Evolutionary conservation across 1,140 invertebrate species (phyloP).

Genomic region (Carcinoscorpius rotundicauda): DNA sequence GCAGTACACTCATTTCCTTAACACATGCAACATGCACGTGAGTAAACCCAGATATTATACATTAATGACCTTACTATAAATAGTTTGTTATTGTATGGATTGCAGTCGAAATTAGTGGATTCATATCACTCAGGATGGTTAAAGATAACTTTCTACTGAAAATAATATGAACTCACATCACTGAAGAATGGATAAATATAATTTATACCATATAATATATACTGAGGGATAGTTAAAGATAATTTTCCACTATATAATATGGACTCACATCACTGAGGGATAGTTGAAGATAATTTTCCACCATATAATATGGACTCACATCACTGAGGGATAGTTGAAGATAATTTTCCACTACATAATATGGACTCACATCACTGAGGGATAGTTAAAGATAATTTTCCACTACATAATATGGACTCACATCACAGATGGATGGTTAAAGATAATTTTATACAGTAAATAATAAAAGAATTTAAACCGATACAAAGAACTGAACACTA

Average conservation of each 20-base stretch:
- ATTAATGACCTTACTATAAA: no score
- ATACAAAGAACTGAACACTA: neutral
- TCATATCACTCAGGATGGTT: slow-evolving; percentile 4
- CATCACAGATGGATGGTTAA: neutral
- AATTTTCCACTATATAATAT: no score
- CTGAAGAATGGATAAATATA: slow-evolving; percentile 5
- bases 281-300: slow-evolving; percentile 33
- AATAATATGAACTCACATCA: neutral
- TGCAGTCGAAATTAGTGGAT: neutral
- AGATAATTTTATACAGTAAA: neutral
- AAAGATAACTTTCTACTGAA: slow-evolving; percentile 36
- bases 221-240: no score
- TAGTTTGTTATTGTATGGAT: no score
- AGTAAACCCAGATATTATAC: no score
- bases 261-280: no score
- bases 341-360: slow-evolving; percentile 36
- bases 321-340: slow-evolving; percentile 8
- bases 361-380: neutral
- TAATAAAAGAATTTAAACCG: neutral
- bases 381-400: slow-evolving; percentile 10
- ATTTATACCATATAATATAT: no score
- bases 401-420: neutral
- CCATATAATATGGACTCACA: slow-evolving; percentile 21
- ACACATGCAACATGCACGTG: no score
- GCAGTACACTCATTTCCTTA: no score